Evolutionary conservation across 2,797 vertebrate species (phyloP).

Genomic region (Pangasius djambal): DNA sequence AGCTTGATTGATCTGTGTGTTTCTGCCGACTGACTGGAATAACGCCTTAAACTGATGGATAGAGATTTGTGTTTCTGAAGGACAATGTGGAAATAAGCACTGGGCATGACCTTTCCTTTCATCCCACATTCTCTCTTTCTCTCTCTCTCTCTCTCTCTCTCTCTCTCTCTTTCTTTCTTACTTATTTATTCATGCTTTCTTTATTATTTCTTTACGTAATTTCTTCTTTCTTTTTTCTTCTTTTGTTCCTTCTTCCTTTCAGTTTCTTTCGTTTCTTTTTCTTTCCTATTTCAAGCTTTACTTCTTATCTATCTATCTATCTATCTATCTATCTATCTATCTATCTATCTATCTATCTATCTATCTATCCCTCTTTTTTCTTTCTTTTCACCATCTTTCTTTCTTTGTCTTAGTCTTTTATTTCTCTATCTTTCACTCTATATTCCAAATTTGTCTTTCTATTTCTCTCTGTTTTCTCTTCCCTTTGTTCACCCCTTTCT

Average conservation of each 20-base stretch:
- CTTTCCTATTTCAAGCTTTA: background rate
- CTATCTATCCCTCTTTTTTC: background rate
- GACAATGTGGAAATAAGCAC: constrained; percentile 69
- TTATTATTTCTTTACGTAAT: background rate
- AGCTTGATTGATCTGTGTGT: constrained; percentile 75
- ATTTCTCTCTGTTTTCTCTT: background rate
- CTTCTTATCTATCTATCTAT: background rate
- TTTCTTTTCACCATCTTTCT: background rate
- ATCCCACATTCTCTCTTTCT: constrained; percentile 27
- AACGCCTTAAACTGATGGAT: constrained; percentile 75
- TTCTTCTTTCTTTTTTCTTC: background rate
- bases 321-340: constrained; percentile 13
- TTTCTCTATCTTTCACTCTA: background rate
- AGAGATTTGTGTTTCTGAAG: constrained; percentile 78
- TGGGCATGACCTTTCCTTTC: constrained; percentile 74
- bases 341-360: constrained; percentile 1
- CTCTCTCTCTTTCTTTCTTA: no score
- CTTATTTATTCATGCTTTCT: background rate
- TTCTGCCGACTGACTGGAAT: constrained; percentile 61
- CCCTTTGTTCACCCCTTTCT: background rate
- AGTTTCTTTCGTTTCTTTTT: constrained; percentile 29
- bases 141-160: background rate
- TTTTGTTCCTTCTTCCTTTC: background rate
- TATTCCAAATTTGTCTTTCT: background rate
- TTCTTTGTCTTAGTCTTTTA: background rate